Base-by-base conservation (phyloP, 1,140 invertebrate species). In the Camponotus floridanus region DNA sequence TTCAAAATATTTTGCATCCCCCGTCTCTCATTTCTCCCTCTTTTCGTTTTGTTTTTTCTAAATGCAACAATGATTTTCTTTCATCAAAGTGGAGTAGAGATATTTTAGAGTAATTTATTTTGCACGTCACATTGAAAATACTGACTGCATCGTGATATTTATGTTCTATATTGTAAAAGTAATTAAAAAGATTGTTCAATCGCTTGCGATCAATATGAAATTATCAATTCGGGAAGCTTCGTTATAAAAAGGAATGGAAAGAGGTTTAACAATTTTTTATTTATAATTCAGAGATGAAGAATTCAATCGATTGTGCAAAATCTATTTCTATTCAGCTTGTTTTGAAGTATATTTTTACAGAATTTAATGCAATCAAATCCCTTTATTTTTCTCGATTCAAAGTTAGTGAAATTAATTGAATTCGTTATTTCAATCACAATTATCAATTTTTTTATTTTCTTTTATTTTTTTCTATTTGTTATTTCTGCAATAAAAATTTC, bases 351-450 rank as follows among this genome's bases (percentile, higher is more conserved):
- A 36, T 65, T 36, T 42, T 42, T 8, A 15, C n/a, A 7, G 1
- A 9, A 57, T 3, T 45, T 45, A n/a, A 33, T 61, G 15, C 9
- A 59, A 9, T 8, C 0, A 39, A 59, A 7, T 59, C 9, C 9
- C 26, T 61, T 76, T 13, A 39, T 39, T 39, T 39, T 39, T 3
- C 6, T 39, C 36, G 36, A 39, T 39, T 39, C 6, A 33, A 33
- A 13, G 5, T 33, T 45, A 55, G 2, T n/a, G 39, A 64, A 64
- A 62, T 45, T 36, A 64, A 64, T 6, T 8, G 5, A 31, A n/a
- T 11, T n/a, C 2, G 21, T 79, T 67, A 7, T 36, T 67, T 76
- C 15, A 31, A 61, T 76, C 26, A 42, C 15, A 61, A 78, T 45
- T 67, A 13, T 1, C 8, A 15, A 3, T 13, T 6, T 59, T 57